phyloP scores from a whole-genome alignment of 1,140 invertebrate genomes.

The Geopemphigus sp. region DNA sequence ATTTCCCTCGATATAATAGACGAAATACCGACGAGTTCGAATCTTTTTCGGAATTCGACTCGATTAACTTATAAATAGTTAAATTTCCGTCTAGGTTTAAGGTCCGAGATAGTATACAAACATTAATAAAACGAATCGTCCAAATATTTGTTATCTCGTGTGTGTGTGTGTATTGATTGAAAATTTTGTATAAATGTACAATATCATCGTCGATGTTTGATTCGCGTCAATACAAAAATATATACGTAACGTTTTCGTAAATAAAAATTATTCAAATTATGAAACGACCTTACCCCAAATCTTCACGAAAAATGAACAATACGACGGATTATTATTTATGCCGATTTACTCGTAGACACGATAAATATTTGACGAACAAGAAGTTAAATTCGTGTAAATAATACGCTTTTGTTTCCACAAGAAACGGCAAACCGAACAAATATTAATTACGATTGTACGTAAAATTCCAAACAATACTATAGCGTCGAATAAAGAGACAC shows the following conservation, averaged over 20 bases:
- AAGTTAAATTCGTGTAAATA: background rate
- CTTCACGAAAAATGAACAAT: background rate
- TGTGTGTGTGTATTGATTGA: too few relatives aligned
- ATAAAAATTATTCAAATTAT: conserved; percentile 12
- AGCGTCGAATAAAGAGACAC: background rate
- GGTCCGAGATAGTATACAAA: too few relatives aligned
- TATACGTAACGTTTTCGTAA: background rate
- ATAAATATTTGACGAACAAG: background rate
- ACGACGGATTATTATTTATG: background rate
- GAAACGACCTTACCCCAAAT: background rate
- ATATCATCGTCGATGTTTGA: background rate
- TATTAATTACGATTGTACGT: background rate
- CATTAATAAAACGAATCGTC: too few relatives aligned
- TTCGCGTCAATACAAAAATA: background rate
- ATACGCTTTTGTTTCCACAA: background rate
- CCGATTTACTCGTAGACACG: background rate
- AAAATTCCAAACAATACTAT: background rate
- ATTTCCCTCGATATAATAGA: too few relatives aligned
- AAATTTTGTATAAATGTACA: background rate
- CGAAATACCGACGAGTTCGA: too few relatives aligned
- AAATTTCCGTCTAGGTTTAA: too few relatives aligned
- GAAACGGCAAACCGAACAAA: background rate
- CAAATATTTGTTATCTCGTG: too few relatives aligned
- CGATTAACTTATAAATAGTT: too few relatives aligned
- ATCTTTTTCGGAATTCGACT: too few relatives aligned